A percentile compares a stretch with the other conserved stretches of the same genome.
phyloP scores from a whole-genome alignment of 2,888 invertebrate species.

The Drosophila suboccidentalis region DNA sequence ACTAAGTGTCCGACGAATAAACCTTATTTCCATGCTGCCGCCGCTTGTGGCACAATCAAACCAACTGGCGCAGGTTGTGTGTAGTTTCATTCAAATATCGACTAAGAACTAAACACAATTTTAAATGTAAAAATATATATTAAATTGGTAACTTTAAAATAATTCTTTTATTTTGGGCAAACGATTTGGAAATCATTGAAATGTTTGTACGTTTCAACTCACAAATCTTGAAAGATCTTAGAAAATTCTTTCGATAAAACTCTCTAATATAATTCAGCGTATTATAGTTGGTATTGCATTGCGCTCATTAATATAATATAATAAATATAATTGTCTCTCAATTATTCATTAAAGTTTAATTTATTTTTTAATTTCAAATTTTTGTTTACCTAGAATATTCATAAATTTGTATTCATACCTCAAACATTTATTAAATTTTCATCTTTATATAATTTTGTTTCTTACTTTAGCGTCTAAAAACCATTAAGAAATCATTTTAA shows the following conservation, averaged over 20 bases:
- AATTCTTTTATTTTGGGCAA: background rate
- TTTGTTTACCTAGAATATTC: background rate
- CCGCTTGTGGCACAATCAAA: constrained; percentile 31
- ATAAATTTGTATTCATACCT: background rate
- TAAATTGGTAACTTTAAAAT: background rate
- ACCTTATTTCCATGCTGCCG: constrained; percentile 50
- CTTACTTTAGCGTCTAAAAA: background rate
- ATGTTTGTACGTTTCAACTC: background rate
- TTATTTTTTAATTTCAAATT: background rate
- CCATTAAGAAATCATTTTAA: background rate
- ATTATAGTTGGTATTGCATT: background rate
- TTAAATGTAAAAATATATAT: background rate
- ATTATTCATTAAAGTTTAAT: background rate
- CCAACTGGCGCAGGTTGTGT: constrained; percentile 57
- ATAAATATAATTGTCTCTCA: background rate
- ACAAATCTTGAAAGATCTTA: background rate
- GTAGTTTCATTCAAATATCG: constrained; percentile 9
- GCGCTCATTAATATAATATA: no score
- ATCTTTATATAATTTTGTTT: constrained; percentile 1
- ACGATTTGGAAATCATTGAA: background rate
- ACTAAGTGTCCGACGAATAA: constrained; percentile 33
- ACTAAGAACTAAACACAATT: background rate
- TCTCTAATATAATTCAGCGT: no score
- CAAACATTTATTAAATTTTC: background rate
- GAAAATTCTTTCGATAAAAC: no score